These are phyloP conservation scores for Morpho deidamia DNA, from an alignment of 2,888 invertebrate genomes.

Conservation along the genomic window DNA sequence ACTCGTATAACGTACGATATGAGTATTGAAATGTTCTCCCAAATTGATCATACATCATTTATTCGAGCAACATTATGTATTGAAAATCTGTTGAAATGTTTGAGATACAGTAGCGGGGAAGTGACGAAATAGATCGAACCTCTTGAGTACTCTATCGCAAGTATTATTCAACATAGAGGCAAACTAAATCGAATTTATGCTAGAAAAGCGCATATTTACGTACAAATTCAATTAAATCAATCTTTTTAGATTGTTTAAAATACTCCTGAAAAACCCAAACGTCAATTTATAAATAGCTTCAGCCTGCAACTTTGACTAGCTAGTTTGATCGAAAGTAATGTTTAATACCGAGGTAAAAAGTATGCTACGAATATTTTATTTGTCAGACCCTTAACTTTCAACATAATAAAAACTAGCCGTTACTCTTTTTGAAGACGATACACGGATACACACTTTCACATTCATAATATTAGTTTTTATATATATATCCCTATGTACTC, in stretches of 20 bases:
- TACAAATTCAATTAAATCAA: not conserved
- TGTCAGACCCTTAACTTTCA: no score
- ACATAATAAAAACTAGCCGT: no score
- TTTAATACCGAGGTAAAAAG: no score
- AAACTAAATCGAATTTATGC: not conserved
- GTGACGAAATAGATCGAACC: not conserved
- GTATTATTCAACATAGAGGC: not conserved
- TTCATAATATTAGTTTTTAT: no score
- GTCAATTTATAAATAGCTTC: no score
- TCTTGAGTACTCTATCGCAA: not conserved
- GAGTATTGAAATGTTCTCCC: not conserved
- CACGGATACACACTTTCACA: no score
- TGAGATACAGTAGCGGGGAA: not conserved
- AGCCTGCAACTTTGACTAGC: no score
- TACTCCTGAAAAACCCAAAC: no score
- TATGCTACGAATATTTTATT: no score
- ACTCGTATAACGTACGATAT: not conserved
- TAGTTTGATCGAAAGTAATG: no score
- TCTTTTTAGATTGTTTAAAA: not conserved
- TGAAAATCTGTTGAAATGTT: slow-evolving; percentile 1
- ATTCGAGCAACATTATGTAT: not conserved
- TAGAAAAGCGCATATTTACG: not conserved
- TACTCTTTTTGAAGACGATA: no score
- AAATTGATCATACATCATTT: slow-evolving; percentile 2
- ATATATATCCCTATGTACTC: no score